These are phyloP conservation scores for Tiliqua scincoides DNA, from an alignment of 2,113 vertebrate species.

Conservation along the genomic window DNA sequence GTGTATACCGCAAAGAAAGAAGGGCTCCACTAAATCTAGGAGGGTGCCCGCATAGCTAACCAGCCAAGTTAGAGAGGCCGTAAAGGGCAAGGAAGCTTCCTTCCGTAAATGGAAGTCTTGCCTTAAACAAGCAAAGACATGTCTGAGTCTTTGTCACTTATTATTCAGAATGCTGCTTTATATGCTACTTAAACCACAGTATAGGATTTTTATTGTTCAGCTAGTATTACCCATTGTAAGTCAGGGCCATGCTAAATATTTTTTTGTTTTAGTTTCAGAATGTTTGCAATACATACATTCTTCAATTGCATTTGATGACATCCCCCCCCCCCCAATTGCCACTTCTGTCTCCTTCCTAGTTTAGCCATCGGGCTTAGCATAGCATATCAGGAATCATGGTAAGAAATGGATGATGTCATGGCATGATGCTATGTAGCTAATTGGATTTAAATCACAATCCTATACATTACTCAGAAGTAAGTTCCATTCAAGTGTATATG, in stretches of 20 bases:
- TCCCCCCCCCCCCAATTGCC: not conserved
- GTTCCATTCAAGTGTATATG: no score
- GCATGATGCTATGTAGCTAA: not conserved
- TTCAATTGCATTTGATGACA: not conserved
- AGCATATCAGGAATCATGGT: not conserved
- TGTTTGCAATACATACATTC: not conserved
- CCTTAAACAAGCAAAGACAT: conserved; percentile 60
- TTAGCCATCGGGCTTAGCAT: not conserved
- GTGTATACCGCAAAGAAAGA: no score
- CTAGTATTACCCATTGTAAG: not conserved
- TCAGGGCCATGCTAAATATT: not conserved
- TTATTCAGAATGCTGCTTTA: conserved; percentile 53
- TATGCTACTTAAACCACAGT: not conserved
- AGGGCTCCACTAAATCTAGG: no score
- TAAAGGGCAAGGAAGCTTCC: no score
- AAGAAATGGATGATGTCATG: not conserved
- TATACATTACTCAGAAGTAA: not conserved
- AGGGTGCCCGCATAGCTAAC: no score
- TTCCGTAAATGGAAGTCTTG: no score
- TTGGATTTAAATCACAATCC: no score
- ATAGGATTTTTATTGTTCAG: not conserved
- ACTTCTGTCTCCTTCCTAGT: not conserved
- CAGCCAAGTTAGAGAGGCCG: no score
- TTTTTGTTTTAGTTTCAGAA: not conserved
- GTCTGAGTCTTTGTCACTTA: conserved; percentile 56